phyloP scores from a whole-genome alignment of 2,797 vertebrate genomes.

The Sebastolobus altivelis region DNA sequence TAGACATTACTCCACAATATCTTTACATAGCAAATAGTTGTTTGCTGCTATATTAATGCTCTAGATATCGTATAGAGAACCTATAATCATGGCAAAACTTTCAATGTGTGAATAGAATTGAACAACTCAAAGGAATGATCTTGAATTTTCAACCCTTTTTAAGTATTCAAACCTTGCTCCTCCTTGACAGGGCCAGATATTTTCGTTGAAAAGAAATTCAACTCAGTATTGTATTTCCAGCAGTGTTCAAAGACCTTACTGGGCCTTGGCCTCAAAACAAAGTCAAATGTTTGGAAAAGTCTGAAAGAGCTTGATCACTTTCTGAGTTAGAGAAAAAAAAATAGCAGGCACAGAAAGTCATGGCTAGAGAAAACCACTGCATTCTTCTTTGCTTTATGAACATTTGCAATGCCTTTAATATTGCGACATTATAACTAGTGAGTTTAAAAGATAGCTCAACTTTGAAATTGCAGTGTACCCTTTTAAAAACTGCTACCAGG shows the following conservation, averaged over 20 bases:
- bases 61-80: background rate
- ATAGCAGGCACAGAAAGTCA: background rate
- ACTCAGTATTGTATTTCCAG: conserved; percentile 1
- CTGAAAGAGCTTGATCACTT: conserved; percentile 23
- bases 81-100: conserved; percentile 1
- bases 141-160: background rate
- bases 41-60: background rate
- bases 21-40: background rate
- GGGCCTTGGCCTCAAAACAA: conserved; percentile 8
- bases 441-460: conserved; percentile 8
- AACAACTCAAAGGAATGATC: conserved; percentile 9
- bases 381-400: conserved; percentile 1
- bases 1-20: background rate
- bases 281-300: conserved; percentile 11
- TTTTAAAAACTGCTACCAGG: conserved; percentile 22
- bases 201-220: conserved; percentile 13
- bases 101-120: background rate
- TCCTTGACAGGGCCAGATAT: conserved; percentile 8
- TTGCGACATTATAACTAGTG: background rate
- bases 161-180: background rate
- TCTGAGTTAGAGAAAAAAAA: background rate
- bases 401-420: conserved; percentile 9
- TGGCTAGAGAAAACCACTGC: background rate
- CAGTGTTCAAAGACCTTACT: conserved; percentile 10
- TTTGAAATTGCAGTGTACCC: conserved; percentile 13